Percentiles rank a stretch among this genome's conserved stretches.
phyloP scores from a whole-genome alignment of 2,113 vertebrate species.

The Urocynchramus pylzowi region DNA sequence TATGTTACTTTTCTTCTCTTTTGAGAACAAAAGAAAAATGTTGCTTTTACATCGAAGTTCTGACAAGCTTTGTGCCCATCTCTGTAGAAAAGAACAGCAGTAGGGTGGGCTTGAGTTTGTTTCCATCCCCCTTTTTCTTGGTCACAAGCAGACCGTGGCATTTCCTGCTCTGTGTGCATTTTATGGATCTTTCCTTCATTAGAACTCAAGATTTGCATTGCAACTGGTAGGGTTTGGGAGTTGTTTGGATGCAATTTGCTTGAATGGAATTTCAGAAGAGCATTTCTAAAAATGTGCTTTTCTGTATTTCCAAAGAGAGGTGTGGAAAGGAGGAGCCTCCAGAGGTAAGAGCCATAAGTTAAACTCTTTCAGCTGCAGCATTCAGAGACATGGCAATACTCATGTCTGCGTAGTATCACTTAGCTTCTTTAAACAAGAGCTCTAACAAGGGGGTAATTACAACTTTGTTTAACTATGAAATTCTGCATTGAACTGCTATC shows the following conservation, averaged over 20 bases:
- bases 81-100: not conserved
- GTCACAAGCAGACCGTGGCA: not conserved
- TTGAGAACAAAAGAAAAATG: not conserved
- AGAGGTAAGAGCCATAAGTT: not conserved
- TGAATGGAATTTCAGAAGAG: not conserved
- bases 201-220: not conserved
- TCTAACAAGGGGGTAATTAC: slow-evolving; percentile 19
- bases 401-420: not conserved
- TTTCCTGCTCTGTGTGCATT: not conserved
- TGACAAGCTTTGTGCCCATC: accelerated
- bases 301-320: not conserved
- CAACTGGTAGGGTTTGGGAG: not conserved
- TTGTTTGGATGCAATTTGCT: not conserved
- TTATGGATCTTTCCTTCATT: not conserved
- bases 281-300: not conserved
- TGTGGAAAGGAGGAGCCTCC: not conserved
- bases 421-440: slow-evolving; percentile 29
- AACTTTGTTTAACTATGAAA: slow-evolving; percentile 24
- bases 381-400: not conserved
- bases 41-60: not conserved
- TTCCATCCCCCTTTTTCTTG: not conserved
- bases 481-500: not conserved
- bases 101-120: not conserved
- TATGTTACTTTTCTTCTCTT: not conserved
- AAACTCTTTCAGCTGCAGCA: not conserved